Evolutionary conservation across 1,140 invertebrate species (phyloP).

Genomic region (Araneus ventricosus): DNA sequence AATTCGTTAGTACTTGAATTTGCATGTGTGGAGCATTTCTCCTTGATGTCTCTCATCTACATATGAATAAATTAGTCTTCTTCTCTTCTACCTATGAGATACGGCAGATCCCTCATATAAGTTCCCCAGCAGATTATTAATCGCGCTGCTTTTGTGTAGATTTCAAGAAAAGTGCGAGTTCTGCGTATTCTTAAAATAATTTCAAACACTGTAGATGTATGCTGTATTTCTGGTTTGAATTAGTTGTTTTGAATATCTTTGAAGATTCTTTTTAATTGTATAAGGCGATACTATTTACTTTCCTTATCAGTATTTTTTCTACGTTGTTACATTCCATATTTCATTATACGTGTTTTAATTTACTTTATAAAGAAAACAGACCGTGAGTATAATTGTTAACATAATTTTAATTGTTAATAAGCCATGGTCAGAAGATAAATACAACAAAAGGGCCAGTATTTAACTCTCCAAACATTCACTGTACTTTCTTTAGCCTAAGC

Average conservation of each 20-base stretch:
- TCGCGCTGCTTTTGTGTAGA: not conserved
- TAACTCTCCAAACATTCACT: too few relatives aligned
- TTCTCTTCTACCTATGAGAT: not conserved
- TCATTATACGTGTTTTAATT: not conserved
- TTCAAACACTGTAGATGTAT: not conserved
- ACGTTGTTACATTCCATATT: not conserved
- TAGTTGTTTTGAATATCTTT: not conserved
- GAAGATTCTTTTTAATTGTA: too few relatives aligned
- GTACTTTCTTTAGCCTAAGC: too few relatives aligned
- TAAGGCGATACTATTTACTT: too few relatives aligned
- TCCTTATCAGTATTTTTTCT: too few relatives aligned
- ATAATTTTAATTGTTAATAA: too few relatives aligned
- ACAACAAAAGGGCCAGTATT: too few relatives aligned
- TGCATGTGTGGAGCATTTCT: conserved; percentile 5
- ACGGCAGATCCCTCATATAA: not conserved
- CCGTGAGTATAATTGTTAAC: too few relatives aligned
- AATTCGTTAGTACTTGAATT: conserved; percentile 48
- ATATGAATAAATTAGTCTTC: conserved; percentile 35
- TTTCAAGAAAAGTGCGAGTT: not conserved
- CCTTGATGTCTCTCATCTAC: conserved; percentile 51
- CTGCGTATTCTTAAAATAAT: not conserved
- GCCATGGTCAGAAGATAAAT: too few relatives aligned
- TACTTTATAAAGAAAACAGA: too few relatives aligned
- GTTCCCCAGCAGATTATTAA: not conserved
- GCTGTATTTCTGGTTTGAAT: not conserved